These are phyloP conservation scores for Branchipolynoe longqiensis DNA, from an alignment of 2,888 invertebrate genomes.

Conservation along the genomic window DNA sequence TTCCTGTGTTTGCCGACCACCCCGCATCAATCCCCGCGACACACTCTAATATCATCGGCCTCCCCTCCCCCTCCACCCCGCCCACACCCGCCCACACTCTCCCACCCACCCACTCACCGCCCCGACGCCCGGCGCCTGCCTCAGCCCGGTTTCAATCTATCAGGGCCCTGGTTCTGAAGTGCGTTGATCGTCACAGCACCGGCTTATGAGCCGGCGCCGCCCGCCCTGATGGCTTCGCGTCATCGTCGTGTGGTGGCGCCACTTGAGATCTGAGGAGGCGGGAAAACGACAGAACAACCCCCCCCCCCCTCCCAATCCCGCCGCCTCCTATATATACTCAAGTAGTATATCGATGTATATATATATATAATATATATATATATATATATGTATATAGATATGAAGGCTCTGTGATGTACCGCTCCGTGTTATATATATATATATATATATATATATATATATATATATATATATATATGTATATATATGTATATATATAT, in stretches of 20 bases:
- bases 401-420: too few relatives aligned
- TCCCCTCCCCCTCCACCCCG: not conserved
- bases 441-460: too few relatives aligned
- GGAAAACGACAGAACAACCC: too few relatives aligned
- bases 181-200: slow-evolving; percentile 2
- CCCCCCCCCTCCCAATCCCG: too few relatives aligned
- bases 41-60: slow-evolving; percentile 1
- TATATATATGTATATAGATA: too few relatives aligned
- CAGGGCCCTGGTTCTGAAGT: slow-evolving; percentile 13
- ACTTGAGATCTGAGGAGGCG: slow-evolving; percentile 28
- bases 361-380: too few relatives aligned
- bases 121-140: not conserved
- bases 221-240: not conserved
- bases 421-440: too few relatives aligned
- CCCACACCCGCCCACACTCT: not conserved
- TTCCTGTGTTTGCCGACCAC: slow-evolving; percentile 8
- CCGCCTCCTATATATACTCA: too few relatives aligned
- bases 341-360: too few relatives aligned
- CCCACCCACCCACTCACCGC: not conserved
- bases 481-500: too few relatives aligned
- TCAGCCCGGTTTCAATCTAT: slow-evolving; percentile 23
- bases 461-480: too few relatives aligned
- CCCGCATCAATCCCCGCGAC: not conserved
- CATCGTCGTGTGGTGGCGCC: not conserved
- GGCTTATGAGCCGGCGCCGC: not conserved